These are phyloP conservation scores for Myripristis murdjan DNA, from an alignment of 2,797 vertebrate species.

Conservation along the genomic window DNA sequence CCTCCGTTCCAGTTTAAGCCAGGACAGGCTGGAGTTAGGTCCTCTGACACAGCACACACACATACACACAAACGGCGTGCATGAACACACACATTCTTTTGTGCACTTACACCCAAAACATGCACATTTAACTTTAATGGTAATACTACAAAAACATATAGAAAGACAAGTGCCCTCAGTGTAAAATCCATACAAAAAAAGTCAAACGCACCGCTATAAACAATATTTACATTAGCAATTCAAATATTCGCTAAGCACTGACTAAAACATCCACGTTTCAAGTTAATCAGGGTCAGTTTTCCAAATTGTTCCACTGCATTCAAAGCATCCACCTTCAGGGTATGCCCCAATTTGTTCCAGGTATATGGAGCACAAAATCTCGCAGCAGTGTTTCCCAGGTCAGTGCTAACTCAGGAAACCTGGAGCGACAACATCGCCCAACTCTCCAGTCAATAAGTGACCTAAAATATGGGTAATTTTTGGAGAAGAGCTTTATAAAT, in stretches of 20 bases:
- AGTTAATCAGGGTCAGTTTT: constrained; percentile 32
- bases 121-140: too few relatives aligned
- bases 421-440: constrained; percentile 34
- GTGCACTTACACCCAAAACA: background rate
- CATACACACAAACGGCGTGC: background rate
- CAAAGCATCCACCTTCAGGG: constrained; percentile 11
- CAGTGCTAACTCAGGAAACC: constrained; percentile 32
- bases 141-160: too few relatives aligned
- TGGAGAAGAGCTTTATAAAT: background rate
- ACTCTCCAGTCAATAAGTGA: constrained; percentile 12
- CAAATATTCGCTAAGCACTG: background rate
- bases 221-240: too few relatives aligned
- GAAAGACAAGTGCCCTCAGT: too few relatives aligned
- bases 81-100: background rate
- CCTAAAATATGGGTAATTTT: background rate
- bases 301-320: constrained; percentile 22
- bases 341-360: constrained; percentile 67
- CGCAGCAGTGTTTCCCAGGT: constrained; percentile 65
- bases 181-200: too few relatives aligned
- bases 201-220: too few relatives aligned
- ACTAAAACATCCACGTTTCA: constrained; percentile 32
- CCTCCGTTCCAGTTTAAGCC: constrained; percentile 43
- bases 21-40: constrained; percentile 11
- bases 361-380: constrained; percentile 70
- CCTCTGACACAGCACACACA: constrained; percentile 2